Base-by-base conservation (phyloP, 2,888 invertebrate species). In the Bembecia ichneumoniformis region DNA sequence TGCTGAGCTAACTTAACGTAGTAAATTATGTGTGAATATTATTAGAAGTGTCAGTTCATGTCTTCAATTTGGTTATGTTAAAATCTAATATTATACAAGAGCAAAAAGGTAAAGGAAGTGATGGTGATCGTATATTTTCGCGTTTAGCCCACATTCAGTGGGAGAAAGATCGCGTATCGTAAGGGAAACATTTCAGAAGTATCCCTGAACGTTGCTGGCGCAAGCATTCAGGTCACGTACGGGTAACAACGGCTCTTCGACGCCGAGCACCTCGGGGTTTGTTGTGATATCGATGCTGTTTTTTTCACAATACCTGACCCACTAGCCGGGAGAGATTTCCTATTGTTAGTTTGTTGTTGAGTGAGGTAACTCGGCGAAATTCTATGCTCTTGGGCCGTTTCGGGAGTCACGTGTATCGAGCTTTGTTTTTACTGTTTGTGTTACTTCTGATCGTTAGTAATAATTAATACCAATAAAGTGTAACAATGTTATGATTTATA, bases 181-280 rank as follows among this genome's bases (percentile, higher is more conserved):
- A 80, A 79, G 74, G 79, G 79, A 78, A 82, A 81, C 80, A 77
- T 82, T 82, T 82, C 69, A 71, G 75, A 77, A 82, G 82, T 82
- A 82, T 80, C 76, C 75, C 70, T 58, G 72, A 74, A 74, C 73
- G 69, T 72, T 71, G 63, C 60, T 72, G 71, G 56, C 68, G 28
- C 28, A 28, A 63, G 71, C 69, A 82, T 80, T 72, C 84, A 64
- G 69, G 74, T 81, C 84, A 84, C 84, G 84, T 81, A 55, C 67
- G 60, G 61, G 74, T 71, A 79, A 78, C 82, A 82, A 82, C 82
- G 78, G 72, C 67, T 28, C 28, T 70, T 71, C 77, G 77, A 73
- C 55, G 74, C 70, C 70, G 72, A 73, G 72, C 73, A 78, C 77
- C 81, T 74, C 72, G 76, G 75, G 80, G 81, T 79, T 82, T 84